Conservation (phyloP, 2,888 invertebrate genomes). For the Drosophila borborema region DNA sequence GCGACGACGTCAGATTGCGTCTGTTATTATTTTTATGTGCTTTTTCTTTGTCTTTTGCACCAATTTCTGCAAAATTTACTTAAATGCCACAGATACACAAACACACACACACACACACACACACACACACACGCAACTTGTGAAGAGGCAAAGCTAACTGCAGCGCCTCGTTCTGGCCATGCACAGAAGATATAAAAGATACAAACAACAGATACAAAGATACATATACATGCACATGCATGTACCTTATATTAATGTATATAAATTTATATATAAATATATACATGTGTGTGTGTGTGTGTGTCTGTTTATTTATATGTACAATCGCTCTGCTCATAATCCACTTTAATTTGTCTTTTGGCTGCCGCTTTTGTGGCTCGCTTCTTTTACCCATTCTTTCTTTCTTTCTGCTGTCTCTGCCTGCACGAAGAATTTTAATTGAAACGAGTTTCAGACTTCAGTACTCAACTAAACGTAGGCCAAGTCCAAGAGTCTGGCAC, state of each 20-base stretch:
- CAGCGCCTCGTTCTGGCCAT: slow-evolving; percentile 29
- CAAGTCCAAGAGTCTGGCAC: slow-evolving; percentile 8
- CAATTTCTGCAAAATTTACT: slow-evolving; percentile 79
- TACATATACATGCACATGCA: slow-evolving; percentile 19
- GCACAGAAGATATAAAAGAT: slow-evolving; percentile 29
- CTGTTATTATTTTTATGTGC: slow-evolving; percentile 81
- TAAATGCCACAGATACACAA: slow-evolving; percentile 71
- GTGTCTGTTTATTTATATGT: slow-evolving; percentile 13
- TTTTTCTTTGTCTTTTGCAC: slow-evolving; percentile 80
- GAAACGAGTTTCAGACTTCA: slow-evolving; percentile 71
- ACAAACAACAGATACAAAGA: slow-evolving; percentile 20
- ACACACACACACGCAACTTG: slow-evolving; percentile 21
- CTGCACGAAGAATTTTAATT: slow-evolving; percentile 77
- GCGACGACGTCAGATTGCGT: slow-evolving; percentile 66
- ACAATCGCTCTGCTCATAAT: slow-evolving; percentile 61
- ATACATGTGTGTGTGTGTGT: slow-evolving; percentile 6
- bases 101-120: slow-evolving; percentile 25
- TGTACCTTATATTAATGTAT: slow-evolving; percentile 15
- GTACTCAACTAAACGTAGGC: slow-evolving; percentile 30
- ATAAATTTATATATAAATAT: slow-evolving; percentile 6
- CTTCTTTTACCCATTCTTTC: slow-evolving; percentile 19
- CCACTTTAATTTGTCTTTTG: slow-evolving; percentile 78
- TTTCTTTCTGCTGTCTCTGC: slow-evolving; percentile 39
- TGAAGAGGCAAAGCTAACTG: slow-evolving; percentile 20
- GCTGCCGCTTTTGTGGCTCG: slow-evolving; percentile 57